Evolutionary conservation across 2,888 invertebrate genomes (phyloP), one percentile per base, ranked within the genome.

Genomic region (Mesodorylaimus sp.): DNA sequence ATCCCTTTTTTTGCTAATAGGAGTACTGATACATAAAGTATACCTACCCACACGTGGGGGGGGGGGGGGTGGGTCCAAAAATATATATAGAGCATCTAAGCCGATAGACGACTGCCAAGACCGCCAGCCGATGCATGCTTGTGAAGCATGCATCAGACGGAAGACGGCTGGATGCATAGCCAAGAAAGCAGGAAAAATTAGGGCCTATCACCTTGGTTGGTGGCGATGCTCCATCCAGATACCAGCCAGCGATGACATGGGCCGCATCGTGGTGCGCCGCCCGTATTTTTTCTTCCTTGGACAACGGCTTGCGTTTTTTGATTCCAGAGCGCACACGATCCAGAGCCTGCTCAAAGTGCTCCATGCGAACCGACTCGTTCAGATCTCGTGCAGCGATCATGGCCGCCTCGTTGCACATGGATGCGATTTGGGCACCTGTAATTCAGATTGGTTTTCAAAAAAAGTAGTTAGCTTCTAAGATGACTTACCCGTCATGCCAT

Each of bases 281-380:
- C 36, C 10, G 10, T 36, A 13, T 36, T 23, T 21, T 10, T 5
- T 7, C n/a, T 42, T 10, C 24, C n/a, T 23, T 42, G n/a, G 42
- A 7, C 10, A 42, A 7, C 10, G 42, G 24, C 24, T 42, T 42
- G 10, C 7, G 10, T 10, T 23, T 23, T 19, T n/a, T 7, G 7
- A 42, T 10, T 21, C 42, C 42, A 10, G 7, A 19, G 7, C n/a
- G 7, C 7, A 42, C 42, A n/a, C 42, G 42, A 42, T 42, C 42
- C 10, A 42, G n/a, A 19, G 42, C 42, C 24, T n/a, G 42, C 24
- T 42, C 42, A n/a, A 42, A 42, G n/a, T 42, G 42, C n/a, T 19
- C 42, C 10, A 7, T n/a, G 21, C 10, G n/a, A 10, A 42, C n/a
- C n/a, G 7, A 7, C 24, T 42, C 42, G 7, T 42, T n/a, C 42